A percentile compares a stretch with the other conserved stretches of the same genome.
These are phyloP conservation scores for Oryzias celebensis DNA, from an alignment of 2,113 vertebrate genomes.

Conservation along the genomic window DNA sequence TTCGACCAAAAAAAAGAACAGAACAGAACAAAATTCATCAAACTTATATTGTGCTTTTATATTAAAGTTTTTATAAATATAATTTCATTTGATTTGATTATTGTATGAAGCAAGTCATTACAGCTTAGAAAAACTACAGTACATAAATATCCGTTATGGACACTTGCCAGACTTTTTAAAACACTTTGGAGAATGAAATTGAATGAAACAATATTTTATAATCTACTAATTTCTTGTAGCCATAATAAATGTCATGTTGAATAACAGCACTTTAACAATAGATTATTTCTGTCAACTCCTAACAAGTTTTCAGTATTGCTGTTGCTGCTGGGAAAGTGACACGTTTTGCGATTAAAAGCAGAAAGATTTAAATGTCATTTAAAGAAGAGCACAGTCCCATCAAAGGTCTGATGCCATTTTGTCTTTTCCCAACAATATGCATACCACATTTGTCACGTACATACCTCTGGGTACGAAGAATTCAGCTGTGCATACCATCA, in stretches of 20 bases:
- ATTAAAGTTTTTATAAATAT: too few species aligned
- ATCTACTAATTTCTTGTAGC: constrained; percentile 28
- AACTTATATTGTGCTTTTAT: too few species aligned
- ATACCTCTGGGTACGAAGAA: constrained; percentile 53
- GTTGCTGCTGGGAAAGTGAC: constrained; percentile 3
- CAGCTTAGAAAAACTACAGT: neutral
- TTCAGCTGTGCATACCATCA: constrained; percentile 64
- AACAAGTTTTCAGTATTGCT: constrained; percentile 36
- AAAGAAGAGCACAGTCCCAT: constrained; percentile 19
- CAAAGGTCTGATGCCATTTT: constrained; percentile 36
- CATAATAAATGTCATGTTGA: constrained; percentile 30
- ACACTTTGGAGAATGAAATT: neutral
- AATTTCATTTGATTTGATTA: too few species aligned
- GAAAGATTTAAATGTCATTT: constrained; percentile 48
- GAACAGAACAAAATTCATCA: too few species aligned
- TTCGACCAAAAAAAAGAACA: too few species aligned
- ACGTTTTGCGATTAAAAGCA: constrained; percentile 14
- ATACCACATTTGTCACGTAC: constrained; percentile 63
- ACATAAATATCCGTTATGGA: neutral
- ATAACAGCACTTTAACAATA: constrained; percentile 44
- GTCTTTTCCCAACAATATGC: constrained; percentile 18
- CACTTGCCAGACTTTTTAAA: too few species aligned
- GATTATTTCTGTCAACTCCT: constrained; percentile 23
- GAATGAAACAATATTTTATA: neutral
- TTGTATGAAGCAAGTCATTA: too few species aligned